These are phyloP conservation scores for Nasonia longicornis DNA, from an alignment of 1,140 invertebrate species.

Conservation along the genomic window DNA sequence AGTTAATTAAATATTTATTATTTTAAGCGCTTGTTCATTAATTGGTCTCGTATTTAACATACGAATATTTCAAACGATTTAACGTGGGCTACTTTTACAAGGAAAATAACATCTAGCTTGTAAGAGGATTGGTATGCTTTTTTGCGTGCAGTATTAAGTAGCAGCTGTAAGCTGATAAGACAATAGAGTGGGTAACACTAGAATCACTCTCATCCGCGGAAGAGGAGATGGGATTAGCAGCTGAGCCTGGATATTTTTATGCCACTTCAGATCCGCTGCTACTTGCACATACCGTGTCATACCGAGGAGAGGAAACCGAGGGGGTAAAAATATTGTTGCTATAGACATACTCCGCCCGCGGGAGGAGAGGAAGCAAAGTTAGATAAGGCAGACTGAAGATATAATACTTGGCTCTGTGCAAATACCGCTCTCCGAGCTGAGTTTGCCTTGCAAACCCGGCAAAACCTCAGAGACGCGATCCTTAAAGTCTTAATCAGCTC, in stretches of 20 bases:
- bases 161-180: neutral
- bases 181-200: neutral
- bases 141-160: neutral
- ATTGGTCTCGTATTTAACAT: neutral
- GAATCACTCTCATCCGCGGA: neutral
- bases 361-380: neutral
- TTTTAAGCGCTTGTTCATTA: neutral
- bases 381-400: neutral
- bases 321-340: neutral
- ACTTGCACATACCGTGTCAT: neutral
- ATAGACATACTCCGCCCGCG: neutral
- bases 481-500: slow-evolving; percentile 6
- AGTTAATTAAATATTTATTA: too few relatives aligned
- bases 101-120: neutral
- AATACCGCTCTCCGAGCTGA: neutral
- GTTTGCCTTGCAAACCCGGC: slow-evolving; percentile 16
- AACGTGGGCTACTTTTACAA: neutral
- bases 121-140: neutral
- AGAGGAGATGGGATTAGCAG: neutral
- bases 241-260: neutral
- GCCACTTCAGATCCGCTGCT: neutral
- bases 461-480: neutral
- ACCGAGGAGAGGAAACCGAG: neutral
- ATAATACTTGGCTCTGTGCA: neutral
- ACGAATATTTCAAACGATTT: neutral